These are phyloP conservation scores for Autographa pulchrina DNA, from an alignment of 2,888 invertebrate genomes.

Conservation along the genomic window DNA sequence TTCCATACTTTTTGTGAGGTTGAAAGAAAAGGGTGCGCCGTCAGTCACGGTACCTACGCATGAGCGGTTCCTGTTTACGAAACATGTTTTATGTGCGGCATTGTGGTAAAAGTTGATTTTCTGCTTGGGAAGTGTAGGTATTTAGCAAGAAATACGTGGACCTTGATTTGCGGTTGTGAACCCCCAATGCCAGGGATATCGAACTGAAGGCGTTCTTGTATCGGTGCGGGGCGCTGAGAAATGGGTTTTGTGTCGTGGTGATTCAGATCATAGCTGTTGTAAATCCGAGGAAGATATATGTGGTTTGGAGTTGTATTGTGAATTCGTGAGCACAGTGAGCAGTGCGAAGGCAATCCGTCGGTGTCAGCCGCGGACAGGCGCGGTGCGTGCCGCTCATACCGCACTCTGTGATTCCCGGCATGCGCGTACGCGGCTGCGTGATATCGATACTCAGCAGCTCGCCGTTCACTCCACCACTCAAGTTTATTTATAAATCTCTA, in stretches of 20 bases:
- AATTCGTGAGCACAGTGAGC: conserved; percentile 52
- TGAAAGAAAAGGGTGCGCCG: conserved; percentile 59
- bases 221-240: neutral
- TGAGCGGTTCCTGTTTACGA: conserved; percentile 82
- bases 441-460: conserved; percentile 45
- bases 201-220: neutral
- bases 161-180: conserved; percentile 67
- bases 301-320: conserved; percentile 47
- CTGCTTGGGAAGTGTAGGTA: conserved; percentile 78
- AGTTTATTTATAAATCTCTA: conserved; percentile 45
- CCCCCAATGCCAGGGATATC: conserved; percentile 24
- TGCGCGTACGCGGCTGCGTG: conserved; percentile 52
- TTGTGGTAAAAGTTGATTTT: conserved; percentile 87
- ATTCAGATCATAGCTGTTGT: conserved; percentile 6
- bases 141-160: conserved; percentile 66
- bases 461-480: conserved; percentile 41
- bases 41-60: conserved; percentile 55
- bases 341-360: conserved; percentile 65
- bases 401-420: conserved; percentile 66
- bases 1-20: conserved; percentile 49
- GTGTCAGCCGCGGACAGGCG: conserved; percentile 63
- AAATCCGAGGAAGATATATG: conserved; percentile 23
- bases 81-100: conserved; percentile 81
- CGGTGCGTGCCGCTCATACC: conserved; percentile 64
- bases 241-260: neutral